A percentile compares a stretch with the other conserved stretches of the same genome.
phyloP scores from a whole-genome alignment of 2,888 invertebrate genomes.

The Gymnosoma rotundatum region DNA sequence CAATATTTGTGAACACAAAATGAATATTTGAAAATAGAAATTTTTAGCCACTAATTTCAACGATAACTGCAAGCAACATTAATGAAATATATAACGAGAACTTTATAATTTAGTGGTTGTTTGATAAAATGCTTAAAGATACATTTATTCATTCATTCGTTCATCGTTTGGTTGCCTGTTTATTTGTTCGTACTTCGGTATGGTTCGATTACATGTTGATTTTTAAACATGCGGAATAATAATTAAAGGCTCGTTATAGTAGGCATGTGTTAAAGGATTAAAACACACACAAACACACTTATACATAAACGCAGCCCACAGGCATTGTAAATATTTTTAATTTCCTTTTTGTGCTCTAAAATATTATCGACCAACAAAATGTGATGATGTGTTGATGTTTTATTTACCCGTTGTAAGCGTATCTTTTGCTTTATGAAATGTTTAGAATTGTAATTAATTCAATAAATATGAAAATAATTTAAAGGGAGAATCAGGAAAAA shows the following conservation, averaged over 20 bases:
- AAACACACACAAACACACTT: constrained; percentile 15
- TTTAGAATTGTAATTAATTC: constrained; percentile 45
- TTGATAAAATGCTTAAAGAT: constrained; percentile 58
- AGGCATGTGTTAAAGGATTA: constrained; percentile 68
- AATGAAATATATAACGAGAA: constrained; percentile 39
- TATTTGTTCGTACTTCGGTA: not conserved
- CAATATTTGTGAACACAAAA: not conserved
- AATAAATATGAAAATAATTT: constrained; percentile 41
- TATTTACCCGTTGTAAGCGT: not conserved
- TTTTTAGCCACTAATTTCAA: constrained; percentile 38
- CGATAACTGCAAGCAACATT: constrained; percentile 26
- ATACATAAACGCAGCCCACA: constrained; percentile 24
- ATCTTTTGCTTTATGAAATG: constrained; percentile 12
- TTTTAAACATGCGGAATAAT: constrained; percentile 52
- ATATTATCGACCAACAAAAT: not conserved
- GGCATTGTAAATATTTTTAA: not conserved
- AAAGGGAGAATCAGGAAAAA: not conserved
- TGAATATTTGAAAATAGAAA: constrained; percentile 35
- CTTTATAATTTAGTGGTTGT: constrained; percentile 61
- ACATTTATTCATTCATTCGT: constrained; percentile 32
- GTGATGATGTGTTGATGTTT: constrained; percentile 21
- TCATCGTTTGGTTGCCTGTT: not conserved
- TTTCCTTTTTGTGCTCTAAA: not conserved
- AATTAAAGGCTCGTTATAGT: constrained; percentile 66
- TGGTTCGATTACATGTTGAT: constrained; percentile 55